Conservation (phyloP, 2,113 vertebrate genomes). For the Neolamprologus ventralis region DNA sequence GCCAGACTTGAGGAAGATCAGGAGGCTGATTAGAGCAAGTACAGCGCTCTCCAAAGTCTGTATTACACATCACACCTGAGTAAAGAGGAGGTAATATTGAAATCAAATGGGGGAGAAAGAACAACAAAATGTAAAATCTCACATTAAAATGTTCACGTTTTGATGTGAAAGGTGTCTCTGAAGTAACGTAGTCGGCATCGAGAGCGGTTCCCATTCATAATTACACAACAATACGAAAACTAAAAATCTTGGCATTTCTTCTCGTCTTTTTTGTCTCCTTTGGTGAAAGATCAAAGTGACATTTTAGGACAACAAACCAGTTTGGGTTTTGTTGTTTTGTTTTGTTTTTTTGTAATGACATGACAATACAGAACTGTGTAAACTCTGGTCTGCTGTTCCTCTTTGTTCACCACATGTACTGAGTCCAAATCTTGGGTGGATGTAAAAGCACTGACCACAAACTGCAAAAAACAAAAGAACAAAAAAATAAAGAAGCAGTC, state of each 20-base stretch:
- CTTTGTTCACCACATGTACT: constrained; percentile 20
- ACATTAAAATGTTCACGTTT: background rate
- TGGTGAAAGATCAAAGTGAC: constrained; percentile 7
- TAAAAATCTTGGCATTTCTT: background rate
- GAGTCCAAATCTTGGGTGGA: background rate
- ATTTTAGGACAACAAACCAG: background rate
- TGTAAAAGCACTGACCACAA: constrained; percentile 35
- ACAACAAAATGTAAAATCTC: background rate
- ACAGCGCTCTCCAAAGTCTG: constrained; percentile 25
- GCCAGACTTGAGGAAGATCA: constrained; percentile 17
- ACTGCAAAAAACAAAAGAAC: background rate
- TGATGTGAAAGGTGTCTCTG: background rate
- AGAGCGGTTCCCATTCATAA: constrained; percentile 12
- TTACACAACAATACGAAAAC: constrained; percentile 21
- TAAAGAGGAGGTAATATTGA: constrained; percentile 51
- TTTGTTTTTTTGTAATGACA: background rate
- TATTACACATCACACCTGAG: constrained; percentile 62
- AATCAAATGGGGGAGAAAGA: background rate
- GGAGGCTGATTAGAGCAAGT: constrained; percentile 7
- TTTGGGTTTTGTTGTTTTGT: background rate
- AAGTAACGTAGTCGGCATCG: background rate
- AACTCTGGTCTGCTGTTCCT: constrained; percentile 10
- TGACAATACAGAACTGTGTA: constrained; percentile 26
- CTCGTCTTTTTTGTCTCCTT: constrained; percentile 9
- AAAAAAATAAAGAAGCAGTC: constrained; percentile 2